Base-by-base conservation (phyloP, 2,113 vertebrate species). In the Calyptomena viridis region DNA sequence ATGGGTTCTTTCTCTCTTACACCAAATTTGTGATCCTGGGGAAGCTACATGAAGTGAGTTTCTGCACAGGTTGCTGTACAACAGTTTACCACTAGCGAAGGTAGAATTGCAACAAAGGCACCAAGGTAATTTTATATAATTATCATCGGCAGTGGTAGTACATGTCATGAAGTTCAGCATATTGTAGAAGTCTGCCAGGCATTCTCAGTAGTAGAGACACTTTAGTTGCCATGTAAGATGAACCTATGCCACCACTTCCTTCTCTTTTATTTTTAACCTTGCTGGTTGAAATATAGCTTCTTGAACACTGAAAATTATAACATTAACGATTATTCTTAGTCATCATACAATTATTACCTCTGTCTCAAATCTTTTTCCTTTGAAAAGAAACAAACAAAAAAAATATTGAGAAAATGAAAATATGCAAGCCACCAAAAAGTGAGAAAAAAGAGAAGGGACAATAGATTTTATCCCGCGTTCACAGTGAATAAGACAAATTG, bases 201-300 rank as follows among this genome's bases (percentile, higher is more conserved):
- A 44, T 44, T 44, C 44, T 44, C 44, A 44, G 44, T n/a, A n/a
- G n/a, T n/a, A n/a, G n/a, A n/a, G n/a, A n/a, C n/a, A n/a, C n/a
- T n/a, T n/a, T n/a, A n/a, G n/a, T n/a, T n/a, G n/a, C 31, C 25
- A 10, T 1, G 0, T 4, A 63, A 60, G 40, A 33, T 69, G 44
- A 89, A 46, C 21, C 24, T 20, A 46, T 31, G 23, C 20, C 37
- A 69, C 13, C 5, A 17, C 7, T 68, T 82, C 25, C 28, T 67
- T 53, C 24, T 58, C 17, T 69, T 66, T 83, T 56, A 28, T 47
- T 74, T 89, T 56, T 52, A 42, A 28, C 3, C 12, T 66, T 86
- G 27, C 8, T 62, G 25, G 30, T 21, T 74, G 17, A 74, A 52
- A 66, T 86, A 71, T 37, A 62, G n/a, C 37, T 75, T 79, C 15